phyloP scores from a whole-genome alignment of 2,888 invertebrate species.

The Carterocephalus palaemon region DNA sequence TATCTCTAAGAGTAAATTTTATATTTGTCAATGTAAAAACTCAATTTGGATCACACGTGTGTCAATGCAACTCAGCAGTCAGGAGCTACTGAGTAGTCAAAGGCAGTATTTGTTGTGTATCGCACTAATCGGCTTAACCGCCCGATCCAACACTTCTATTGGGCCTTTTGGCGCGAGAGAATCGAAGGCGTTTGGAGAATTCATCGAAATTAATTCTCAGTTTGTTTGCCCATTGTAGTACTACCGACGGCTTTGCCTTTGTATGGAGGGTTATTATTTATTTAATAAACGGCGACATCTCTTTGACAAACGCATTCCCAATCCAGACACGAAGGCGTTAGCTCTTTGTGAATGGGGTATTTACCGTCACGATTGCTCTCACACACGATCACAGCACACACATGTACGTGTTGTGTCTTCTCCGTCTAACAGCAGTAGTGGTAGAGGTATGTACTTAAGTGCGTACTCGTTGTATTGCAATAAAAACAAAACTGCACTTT shows the following conservation, averaged over 20 bases:
- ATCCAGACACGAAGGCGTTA: slow-evolving; percentile 55
- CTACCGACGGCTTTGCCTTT: slow-evolving; percentile 61
- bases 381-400: slow-evolving; percentile 5
- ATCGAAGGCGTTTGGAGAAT: slow-evolving; percentile 72
- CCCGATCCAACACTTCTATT: slow-evolving; percentile 52
- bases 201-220: slow-evolving; percentile 75
- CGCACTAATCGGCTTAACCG: slow-evolving; percentile 72
- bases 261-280: slow-evolving; percentile 67
- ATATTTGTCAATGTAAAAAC: slow-evolving; percentile 1
- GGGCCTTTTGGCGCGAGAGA: slow-evolving; percentile 52
- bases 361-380: slow-evolving; percentile 30
- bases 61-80: slow-evolving; percentile 38
- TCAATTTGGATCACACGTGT: slow-evolving; percentile 49
- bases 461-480: too few species aligned
- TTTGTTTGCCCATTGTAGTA: slow-evolving; percentile 71
- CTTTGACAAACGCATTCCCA: slow-evolving; percentile 59
- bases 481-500: too few species aligned
- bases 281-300: slow-evolving; percentile 68
- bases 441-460: too few species aligned
- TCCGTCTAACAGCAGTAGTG: too few species aligned
- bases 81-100: slow-evolving; percentile 39
- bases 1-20: neutral
- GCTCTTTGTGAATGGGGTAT: slow-evolving; percentile 39
- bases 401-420: too few species aligned
- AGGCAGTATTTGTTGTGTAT: slow-evolving; percentile 67